Percentiles rank a stretch among this genome's conserved stretches.
phyloP scores from a whole-genome alignment of 2,113 vertebrate species.

The Tragelaphus imberbis region DNA sequence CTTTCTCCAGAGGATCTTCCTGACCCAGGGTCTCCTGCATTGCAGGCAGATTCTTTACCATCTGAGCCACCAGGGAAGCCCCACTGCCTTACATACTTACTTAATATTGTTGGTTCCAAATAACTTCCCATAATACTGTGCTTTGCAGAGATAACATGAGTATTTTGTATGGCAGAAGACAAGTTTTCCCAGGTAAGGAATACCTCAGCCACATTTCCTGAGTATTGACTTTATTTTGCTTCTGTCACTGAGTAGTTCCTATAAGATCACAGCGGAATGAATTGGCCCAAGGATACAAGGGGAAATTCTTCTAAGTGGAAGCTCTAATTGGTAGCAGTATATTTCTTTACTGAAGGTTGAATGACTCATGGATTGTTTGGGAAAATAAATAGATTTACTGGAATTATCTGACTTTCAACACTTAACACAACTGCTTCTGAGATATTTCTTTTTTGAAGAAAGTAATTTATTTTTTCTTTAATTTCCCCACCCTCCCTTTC shows the following conservation, averaged over 20 bases:
- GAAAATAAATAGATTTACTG: not conserved
- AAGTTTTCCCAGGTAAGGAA: not conserved
- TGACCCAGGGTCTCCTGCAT: not conserved
- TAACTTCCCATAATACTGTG: not conserved
- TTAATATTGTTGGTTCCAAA: not conserved
- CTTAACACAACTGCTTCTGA: not conserved
- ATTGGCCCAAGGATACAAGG: not conserved
- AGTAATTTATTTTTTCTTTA: not conserved
- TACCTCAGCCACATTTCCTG: not conserved
- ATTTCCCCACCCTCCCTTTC: not conserved
- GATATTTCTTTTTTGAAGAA: not conserved
- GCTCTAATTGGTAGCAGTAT: not conserved
- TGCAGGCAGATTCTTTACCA: not conserved
- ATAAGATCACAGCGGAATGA: not conserved
- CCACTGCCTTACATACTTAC: not conserved
- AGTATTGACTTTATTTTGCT: not conserved
- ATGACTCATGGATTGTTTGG: not conserved
- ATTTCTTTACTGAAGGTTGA: not conserved
- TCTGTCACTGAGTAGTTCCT: not conserved
- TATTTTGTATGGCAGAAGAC: not conserved
- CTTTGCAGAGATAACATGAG: not conserved
- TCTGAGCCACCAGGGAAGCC: not conserved
- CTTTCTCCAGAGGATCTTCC: not conserved
- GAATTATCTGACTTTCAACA: not conserved
- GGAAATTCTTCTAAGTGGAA: not conserved